phyloP scores from a whole-genome alignment of 2,797 vertebrate genomes.

The Lithobates sylvaticus region DNA sequence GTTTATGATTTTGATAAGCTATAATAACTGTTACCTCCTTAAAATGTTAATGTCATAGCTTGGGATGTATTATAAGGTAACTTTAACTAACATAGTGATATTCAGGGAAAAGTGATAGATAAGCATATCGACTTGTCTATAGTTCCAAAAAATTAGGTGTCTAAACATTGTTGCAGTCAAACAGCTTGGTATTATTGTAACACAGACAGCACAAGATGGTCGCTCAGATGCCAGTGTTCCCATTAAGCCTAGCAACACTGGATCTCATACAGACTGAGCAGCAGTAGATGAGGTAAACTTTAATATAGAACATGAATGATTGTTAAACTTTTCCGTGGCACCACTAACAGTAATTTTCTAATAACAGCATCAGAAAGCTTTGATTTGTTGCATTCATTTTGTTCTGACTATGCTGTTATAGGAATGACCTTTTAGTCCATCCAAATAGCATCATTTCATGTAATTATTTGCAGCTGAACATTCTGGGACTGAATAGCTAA shows the following conservation, averaged over 20 bases:
- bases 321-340: slow-evolving; percentile 18
- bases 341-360: slow-evolving; percentile 26
- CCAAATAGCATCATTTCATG: slow-evolving; percentile 29
- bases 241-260: not conserved
- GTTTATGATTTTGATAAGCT: not conserved
- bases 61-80: not conserved
- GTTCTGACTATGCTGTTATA: slow-evolving; percentile 27
- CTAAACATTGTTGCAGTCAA: not conserved
- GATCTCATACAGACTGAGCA: not conserved
- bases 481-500: not conserved
- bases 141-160: not conserved
- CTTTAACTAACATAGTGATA: not conserved
- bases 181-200: not conserved
- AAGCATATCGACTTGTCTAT: not conserved
- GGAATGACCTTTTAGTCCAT: slow-evolving; percentile 36
- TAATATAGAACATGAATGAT: slow-evolving; percentile 32
- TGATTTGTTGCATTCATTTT: slow-evolving; percentile 34
- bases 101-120: not conserved
- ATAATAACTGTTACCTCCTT: not conserved
- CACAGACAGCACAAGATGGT: not conserved
- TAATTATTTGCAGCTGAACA: slow-evolving; percentile 12
- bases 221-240: not conserved
- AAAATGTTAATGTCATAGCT: not conserved
- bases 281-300: slow-evolving; percentile 25
- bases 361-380: slow-evolving; percentile 26